Base-by-base conservation (phyloP, 2,888 invertebrate species). In the Oscheius sp. region DNA sequence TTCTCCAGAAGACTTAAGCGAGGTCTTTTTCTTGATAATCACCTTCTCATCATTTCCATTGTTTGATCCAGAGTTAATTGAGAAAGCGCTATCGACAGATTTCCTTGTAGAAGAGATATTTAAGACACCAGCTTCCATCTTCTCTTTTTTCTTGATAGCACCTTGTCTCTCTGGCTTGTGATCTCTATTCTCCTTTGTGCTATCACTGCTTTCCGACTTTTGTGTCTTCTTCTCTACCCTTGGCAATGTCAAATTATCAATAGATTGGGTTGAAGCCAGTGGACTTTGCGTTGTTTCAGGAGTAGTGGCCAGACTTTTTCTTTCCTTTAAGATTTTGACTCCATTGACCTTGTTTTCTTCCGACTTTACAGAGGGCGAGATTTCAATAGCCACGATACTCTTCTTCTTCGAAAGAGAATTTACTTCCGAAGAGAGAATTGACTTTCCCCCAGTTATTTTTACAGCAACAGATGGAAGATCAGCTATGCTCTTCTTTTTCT, bases 81-180 rank as follows among this genome's bases (percentile, higher is more conserved):
- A 44, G 0, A 41, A 22, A 24, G 26, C 38, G 14, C 14, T 41
- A 20, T 59, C 59, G 9, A 44, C n/a, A 2, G 59, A 59, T 20
- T 59, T 59, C 2, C 59, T 28, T 3, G 62, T 32, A 12, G 47
- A 49, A 12, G n/a, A 8, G 20, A 62, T 20, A 36, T 62, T 47
- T 17, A 49, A 20, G 5, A 50, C 54, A 22, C 38, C n/a, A n/a
- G 38, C 54, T 1, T 64, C 54, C 1, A 62, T 12, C 49, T 62
- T 62, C 20, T 62, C 62, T 30, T 62, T 62, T 61, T 72, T 72
- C 8, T 69, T 57, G 9, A 75, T 67, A 20, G 72, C 75, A 14
- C 72, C 75, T 72, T 72, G 70, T 69, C 76, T 57, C 0, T 33
- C 30, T 12, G 76, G 76, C 32, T 69, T 73, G 26, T 70, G 24